Percentiles rank a stretch among this genome's conserved stretches.
phyloP scores from a whole-genome alignment of 53 echinoderm and acorn worm genomes.

The Stichopus horrens region DNA sequence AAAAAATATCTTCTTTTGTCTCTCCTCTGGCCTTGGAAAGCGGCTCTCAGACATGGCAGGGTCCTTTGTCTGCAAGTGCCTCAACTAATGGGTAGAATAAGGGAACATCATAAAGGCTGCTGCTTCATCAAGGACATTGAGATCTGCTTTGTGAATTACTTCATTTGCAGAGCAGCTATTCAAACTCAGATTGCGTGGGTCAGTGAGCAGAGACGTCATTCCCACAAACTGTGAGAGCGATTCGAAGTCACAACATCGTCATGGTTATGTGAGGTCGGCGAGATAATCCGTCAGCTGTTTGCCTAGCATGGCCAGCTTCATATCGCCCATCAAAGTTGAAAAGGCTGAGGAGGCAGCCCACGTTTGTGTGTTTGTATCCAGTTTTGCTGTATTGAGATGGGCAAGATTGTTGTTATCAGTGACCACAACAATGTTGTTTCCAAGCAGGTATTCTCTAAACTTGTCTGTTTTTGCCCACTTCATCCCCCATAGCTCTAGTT shows the following conservation, averaged over 20 bases:
- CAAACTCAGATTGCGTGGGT: too few relatives aligned
- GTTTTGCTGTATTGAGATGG: neutral
- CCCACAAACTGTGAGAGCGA: neutral
- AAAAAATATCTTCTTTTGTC: too few relatives aligned
- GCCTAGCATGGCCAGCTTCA: neutral
- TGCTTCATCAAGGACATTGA: too few relatives aligned
- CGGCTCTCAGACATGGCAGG: too few relatives aligned
- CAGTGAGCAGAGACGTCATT: neutral
- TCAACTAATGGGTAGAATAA: too few relatives aligned
- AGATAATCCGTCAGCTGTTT: neutral
- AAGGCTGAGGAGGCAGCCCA: neutral
- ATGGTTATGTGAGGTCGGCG: neutral
- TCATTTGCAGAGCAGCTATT: too few relatives aligned
- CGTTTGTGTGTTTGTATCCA: neutral
- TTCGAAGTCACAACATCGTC: neutral
- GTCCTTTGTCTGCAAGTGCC: too few relatives aligned
- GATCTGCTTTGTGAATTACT: too few relatives aligned
- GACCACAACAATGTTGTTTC: neutral
- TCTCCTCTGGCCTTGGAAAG: too few relatives aligned
- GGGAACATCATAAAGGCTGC: too few relatives aligned
- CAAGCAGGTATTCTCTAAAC: slow-evolving; percentile 1
- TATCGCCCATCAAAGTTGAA: neutral
- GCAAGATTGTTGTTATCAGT: neutral
- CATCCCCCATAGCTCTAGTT: neutral
- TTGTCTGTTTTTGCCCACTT: neutral